Conservation (phyloP, 2,888 invertebrate species). For the Lithophane semibrunnea region DNA sequence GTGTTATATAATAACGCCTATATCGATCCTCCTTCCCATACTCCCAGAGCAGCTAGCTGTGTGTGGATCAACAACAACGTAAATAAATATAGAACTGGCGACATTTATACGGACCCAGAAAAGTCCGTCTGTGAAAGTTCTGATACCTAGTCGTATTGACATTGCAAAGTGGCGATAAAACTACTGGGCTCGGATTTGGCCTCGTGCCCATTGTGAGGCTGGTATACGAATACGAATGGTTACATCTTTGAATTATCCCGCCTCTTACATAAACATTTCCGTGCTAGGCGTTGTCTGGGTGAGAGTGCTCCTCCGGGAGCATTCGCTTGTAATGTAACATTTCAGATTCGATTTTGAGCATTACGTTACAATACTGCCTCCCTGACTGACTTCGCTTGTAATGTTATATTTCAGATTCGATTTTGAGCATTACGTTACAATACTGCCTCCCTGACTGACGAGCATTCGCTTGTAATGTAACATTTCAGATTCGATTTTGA, state of each 20-base stretch:
- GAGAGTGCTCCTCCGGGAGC: slow-evolving; percentile 6
- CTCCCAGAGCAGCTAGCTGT: not conserved
- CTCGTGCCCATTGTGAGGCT: slow-evolving; percentile 29
- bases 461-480: too few relatives aligned
- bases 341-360: too few relatives aligned
- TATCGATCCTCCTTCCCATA: not conserved
- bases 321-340: too few relatives aligned
- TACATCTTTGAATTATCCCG: slow-evolving; percentile 42
- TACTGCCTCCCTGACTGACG: too few relatives aligned
- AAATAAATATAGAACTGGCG: slow-evolving; percentile 15
- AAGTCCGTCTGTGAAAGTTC: slow-evolving; percentile 40
- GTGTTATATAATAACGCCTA: too few relatives aligned
- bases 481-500: too few relatives aligned
- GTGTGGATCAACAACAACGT: not conserved
- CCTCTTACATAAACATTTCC: slow-evolving; percentile 51
- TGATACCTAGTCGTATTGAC: slow-evolving; percentile 27
- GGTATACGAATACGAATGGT: slow-evolving; percentile 42
- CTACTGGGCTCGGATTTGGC: slow-evolving; percentile 38
- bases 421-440: too few relatives aligned
- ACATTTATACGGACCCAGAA: slow-evolving; percentile 17
- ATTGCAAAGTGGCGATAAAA: slow-evolving; percentile 35
- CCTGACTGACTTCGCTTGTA: too few relatives aligned
- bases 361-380: too few relatives aligned
- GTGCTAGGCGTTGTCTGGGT: slow-evolving; percentile 16
- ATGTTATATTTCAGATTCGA: too few relatives aligned